Evolutionary conservation across 2,113 vertebrate species (phyloP).

Genomic region (Puntigrus tetrazona): DNA sequence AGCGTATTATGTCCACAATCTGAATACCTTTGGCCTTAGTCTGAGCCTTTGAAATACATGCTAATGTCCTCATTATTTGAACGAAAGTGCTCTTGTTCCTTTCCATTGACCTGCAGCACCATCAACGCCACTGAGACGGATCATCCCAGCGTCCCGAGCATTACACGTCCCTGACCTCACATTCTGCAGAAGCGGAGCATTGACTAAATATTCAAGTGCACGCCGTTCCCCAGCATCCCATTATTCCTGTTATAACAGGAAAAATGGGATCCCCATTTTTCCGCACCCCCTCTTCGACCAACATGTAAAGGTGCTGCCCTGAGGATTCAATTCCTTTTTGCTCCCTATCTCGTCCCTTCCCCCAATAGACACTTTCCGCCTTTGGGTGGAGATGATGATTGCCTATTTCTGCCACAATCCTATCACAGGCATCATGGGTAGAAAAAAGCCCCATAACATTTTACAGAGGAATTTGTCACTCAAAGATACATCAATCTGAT

Average conservation of each 20-base stretch:
- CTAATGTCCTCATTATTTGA: conserved; percentile 63
- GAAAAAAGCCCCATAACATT: conserved; percentile 57
- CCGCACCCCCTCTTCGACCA: conserved; percentile 6
- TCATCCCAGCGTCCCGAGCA: conserved; percentile 40
- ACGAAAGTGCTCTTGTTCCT: conserved; percentile 60
- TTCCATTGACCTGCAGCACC: conserved; percentile 37
- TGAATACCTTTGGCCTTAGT: conserved; percentile 61
- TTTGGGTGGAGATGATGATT: conserved; percentile 23
- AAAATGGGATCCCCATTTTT: too few relatives aligned
- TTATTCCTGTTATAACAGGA: conserved; percentile 51
- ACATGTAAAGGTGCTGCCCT: conserved; percentile 37
- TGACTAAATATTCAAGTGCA: conserved; percentile 44
- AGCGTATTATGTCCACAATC: conserved; percentile 58
- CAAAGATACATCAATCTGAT: conserved; percentile 74
- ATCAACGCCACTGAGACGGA: conserved; percentile 58
- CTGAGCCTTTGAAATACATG: conserved; percentile 58
- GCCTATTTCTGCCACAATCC: conserved; percentile 48
- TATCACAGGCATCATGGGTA: conserved; percentile 69
- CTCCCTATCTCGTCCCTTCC: conserved; percentile 52
- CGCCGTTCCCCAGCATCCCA: conserved; percentile 15
- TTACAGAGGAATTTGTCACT: conserved; percentile 66
- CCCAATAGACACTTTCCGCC: conserved; percentile 3
- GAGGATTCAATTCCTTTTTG: conserved; percentile 72
- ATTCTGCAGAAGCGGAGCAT: conserved; percentile 39
- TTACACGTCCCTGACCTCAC: conserved; percentile 57